Base-by-base conservation (phyloP, 2,113 vertebrate species). In the Telmatochromis sp. region DNA sequence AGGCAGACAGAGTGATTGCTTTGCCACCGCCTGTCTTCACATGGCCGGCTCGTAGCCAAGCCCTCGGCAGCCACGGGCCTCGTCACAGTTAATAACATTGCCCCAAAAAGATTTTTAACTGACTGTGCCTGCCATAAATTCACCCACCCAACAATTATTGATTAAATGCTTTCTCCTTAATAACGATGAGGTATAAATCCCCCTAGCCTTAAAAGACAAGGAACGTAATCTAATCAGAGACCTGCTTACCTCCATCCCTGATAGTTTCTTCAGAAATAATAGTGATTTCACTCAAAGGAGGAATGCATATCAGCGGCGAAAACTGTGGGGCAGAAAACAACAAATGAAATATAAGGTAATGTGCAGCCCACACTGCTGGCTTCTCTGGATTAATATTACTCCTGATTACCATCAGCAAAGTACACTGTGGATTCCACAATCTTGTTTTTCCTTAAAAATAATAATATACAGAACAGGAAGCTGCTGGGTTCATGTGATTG, bases 131-230 rank as follows among this genome's bases (percentile, higher is more conserved):
- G 83, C 94, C 90, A 92, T 91, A 95, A 96, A 94, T 95, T 93
- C 26, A 86, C 91, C 90, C 9, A 21, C 89, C 91, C 17, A 79
- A 83, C 89, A 92, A 88, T 94, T 97, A 97, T 96, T 95, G 96
- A 97, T 96, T 94, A 93, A 95, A 94, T 81, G 92, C 94, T 95
- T 94, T 92, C 94, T 96, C 86, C 85, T 90, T 89, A 93, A 96
- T 96, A 95, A 96, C 91, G 92, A 90, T 95, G 91, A 96, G 91
- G 89, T 93, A 96, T 94, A 92, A 94, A 93, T 93, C 92, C 95
- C 90, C 63, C 86, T 92, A 81, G 89, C 88, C 93, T 91, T 86
- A 94, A 94, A 95, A 91, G 93, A 95, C 92, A 89, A 89, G 88
- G 57, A 87, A 90, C 90, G 90, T 95, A 95, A 97, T 96, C 93